Percentiles rank a stretch among this genome's conserved stretches.
Evolutionary conservation across 2,888 invertebrate genomes (phyloP).

Genomic region (Brachycybe producta): DNA sequence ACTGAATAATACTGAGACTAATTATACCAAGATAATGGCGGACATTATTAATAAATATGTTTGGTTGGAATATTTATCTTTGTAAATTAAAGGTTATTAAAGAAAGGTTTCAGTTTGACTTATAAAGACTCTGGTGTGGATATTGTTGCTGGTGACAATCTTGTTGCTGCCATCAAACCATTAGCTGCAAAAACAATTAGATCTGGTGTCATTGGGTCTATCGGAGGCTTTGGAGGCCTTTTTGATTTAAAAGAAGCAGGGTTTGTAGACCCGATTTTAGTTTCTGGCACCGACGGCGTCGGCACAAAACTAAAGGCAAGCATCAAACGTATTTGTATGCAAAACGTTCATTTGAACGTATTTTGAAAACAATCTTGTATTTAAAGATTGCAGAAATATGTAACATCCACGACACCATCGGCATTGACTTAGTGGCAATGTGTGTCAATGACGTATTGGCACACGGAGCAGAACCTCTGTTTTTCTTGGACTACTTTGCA

Average conservation of each 20-base stretch:
- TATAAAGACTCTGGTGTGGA: slow-evolving; percentile 85
- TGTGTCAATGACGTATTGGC: slow-evolving; percentile 93
- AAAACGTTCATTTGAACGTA: too few relatives aligned
- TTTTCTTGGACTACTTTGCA: slow-evolving; percentile 94
- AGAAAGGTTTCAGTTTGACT: slow-evolving; percentile 40
- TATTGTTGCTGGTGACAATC: slow-evolving; percentile 76
- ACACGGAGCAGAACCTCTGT: slow-evolving; percentile 88
- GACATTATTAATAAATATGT: too few relatives aligned
- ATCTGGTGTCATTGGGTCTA: slow-evolving; percentile 60
- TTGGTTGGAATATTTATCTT: background rate
- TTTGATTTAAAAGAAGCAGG: slow-evolving; percentile 63
- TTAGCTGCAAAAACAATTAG: slow-evolving; percentile 63
- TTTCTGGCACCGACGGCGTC: slow-evolving; percentile 91
- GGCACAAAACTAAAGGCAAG: slow-evolving; percentile 88
- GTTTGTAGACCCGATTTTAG: slow-evolving; percentile 68
- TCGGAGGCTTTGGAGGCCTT: slow-evolving; percentile 89
- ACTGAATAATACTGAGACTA: slow-evolving; percentile 8
- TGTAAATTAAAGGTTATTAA: slow-evolving; percentile 1
- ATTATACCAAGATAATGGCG: background rate
- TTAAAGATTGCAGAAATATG: slow-evolving; percentile 64
- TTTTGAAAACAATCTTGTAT: too few relatives aligned
- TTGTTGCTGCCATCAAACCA: slow-evolving; percentile 71
- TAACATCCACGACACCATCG: slow-evolving; percentile 66
- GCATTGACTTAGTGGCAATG: slow-evolving; percentile 94
- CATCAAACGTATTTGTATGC: background rate